These are phyloP conservation scores for Daktulosphaira vitifoliae DNA, from an alignment of 1,140 invertebrate genomes.

Conservation along the genomic window DNA sequence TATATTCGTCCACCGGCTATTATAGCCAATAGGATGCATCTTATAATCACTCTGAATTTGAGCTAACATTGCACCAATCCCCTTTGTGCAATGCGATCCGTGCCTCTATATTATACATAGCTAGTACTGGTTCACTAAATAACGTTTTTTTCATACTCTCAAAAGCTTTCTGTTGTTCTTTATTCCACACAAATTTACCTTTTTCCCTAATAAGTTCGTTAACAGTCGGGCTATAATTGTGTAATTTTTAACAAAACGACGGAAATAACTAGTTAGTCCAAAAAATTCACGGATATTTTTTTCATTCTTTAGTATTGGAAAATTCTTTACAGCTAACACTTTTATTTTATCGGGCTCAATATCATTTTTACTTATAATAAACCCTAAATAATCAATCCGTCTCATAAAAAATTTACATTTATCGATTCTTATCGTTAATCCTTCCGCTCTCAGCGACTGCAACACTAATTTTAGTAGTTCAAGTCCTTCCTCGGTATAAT, in stretches of 20 bases:
- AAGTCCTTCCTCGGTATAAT: slow-evolving; percentile 34
- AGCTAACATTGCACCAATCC: no score
- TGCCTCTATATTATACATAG: no score
- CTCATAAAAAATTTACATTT: slow-evolving; percentile 40
- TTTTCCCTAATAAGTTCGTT: no score
- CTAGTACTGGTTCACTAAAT: no score
- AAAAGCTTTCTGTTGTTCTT: no score
- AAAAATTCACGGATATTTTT: slow-evolving; percentile 43
- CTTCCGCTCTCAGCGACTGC: slow-evolving; percentile 17
- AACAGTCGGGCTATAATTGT: no score
- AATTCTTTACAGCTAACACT: slow-evolving; percentile 41
- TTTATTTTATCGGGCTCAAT: slow-evolving; percentile 40
- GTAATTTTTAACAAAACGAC: slow-evolving; percentile 44
- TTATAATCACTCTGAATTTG: no score
- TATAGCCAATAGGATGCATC: no score
- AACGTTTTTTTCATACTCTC: no score
- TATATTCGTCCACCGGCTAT: no score
- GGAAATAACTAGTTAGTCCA: slow-evolving; percentile 42
- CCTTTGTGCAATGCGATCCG: no score
- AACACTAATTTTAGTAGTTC: slow-evolving; percentile 38
- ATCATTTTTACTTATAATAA: slow-evolving; percentile 41
- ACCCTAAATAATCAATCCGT: slow-evolving; percentile 41
- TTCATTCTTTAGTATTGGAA: slow-evolving; percentile 41
- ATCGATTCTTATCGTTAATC: slow-evolving; percentile 37
- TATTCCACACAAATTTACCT: no score